These are phyloP conservation scores for Chelonoidis abingdonii DNA, from an alignment of 2,113 vertebrate genomes.

Conservation along the genomic window DNA sequence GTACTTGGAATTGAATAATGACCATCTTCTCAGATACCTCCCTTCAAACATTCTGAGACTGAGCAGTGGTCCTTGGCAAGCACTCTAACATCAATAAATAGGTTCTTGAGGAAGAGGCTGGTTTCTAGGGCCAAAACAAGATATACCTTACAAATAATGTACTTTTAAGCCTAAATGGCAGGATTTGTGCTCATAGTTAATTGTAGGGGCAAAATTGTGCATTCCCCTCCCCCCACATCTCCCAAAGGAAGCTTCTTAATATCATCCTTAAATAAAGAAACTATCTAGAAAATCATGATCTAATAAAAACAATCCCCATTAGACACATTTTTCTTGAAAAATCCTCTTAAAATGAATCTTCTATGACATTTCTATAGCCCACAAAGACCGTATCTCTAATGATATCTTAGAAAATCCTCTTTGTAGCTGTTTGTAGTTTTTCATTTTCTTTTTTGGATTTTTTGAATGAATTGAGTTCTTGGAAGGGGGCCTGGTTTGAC, in stretches of 20 bases:
- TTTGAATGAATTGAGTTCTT: background rate
- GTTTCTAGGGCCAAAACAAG: background rate
- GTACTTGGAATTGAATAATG: background rate
- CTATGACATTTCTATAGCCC: background rate
- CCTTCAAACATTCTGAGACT: background rate
- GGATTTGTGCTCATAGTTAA: background rate
- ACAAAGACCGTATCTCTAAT: background rate
- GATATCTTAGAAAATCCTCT: background rate
- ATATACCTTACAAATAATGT: background rate
- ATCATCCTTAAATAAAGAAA: background rate
- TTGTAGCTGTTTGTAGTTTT: background rate
- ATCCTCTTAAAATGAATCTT: background rate
- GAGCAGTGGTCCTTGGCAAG: background rate
- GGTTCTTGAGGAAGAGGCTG: background rate
- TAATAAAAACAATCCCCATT: background rate
- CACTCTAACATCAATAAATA: background rate
- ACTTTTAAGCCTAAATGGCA: background rate
- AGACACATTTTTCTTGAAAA: background rate
- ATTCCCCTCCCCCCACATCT: background rate
- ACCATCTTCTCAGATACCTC: background rate
- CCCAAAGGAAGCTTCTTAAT: background rate
- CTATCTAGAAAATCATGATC: background rate
- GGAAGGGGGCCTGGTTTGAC: background rate
- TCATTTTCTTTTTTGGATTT: fast-evolving
- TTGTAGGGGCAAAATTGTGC: background rate